phyloP scores from a whole-genome alignment of 2,113 vertebrate species.

The cat (Felis catus) region DNA sequence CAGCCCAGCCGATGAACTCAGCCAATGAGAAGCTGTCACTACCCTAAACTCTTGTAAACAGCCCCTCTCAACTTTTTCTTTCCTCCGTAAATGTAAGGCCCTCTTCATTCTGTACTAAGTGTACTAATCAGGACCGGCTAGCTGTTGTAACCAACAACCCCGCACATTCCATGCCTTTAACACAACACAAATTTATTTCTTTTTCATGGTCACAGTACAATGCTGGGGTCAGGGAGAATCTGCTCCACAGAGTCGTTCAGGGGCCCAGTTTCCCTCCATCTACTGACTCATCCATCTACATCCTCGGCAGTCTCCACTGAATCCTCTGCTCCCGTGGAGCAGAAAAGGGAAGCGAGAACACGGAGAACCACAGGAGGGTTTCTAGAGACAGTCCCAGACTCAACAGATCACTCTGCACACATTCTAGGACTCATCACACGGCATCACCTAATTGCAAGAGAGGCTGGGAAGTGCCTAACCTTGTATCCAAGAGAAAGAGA shows the following conservation, averaged over 20 bases:
- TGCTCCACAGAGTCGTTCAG: neutral
- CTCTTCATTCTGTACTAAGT: neutral
- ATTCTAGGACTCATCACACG: neutral
- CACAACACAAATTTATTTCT: neutral
- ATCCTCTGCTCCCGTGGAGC: neutral
- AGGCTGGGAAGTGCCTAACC: neutral
- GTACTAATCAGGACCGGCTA: neutral
- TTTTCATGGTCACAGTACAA: neutral
- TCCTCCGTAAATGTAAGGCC: neutral
- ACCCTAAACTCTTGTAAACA: neutral
- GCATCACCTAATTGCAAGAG: neutral
- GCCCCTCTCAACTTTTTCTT: neutral
- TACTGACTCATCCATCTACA: neutral
- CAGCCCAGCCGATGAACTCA: neutral
- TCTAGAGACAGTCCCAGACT: neutral
- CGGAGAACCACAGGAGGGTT: neutral
- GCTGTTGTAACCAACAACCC: neutral
- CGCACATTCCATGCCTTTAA: neutral
- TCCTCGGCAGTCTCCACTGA: too few species aligned
- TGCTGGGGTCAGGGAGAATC: neutral
- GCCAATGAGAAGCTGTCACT: neutral
- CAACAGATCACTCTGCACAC: neutral
- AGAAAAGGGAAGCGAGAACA: neutral
- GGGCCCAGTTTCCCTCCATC: neutral
- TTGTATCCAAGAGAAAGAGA: neutral